Evolutionary conservation across 2,797 vertebrate genomes (phyloP).

Genomic region (Sarcophilus harrisii): DNA sequence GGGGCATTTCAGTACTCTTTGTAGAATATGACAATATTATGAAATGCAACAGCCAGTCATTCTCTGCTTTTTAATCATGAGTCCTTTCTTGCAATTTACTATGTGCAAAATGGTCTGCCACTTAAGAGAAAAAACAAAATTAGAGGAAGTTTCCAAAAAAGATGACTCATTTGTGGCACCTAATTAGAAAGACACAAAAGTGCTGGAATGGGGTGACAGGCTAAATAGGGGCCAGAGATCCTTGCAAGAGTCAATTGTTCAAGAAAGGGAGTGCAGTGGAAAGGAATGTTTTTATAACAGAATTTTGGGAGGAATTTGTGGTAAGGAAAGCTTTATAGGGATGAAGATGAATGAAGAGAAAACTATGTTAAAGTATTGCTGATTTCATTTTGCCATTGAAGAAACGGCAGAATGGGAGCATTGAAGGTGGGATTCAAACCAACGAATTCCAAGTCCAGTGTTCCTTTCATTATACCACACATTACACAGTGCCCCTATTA

Average conservation of each 20-base stretch:
- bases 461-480: not conserved
- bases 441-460: not conserved
- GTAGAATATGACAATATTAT: not conserved
- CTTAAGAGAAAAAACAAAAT: not conserved
- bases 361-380: not conserved
- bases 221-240: not conserved
- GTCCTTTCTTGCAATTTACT: not conserved
- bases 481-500: not conserved
- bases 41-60: not conserved
- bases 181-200: not conserved
- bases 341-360: not conserved
- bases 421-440: not conserved
- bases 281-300: not conserved
- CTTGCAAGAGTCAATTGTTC: not conserved
- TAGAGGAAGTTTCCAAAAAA: not conserved
- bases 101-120: not conserved
- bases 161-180: not conserved
- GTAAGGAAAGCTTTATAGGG: constrained; percentile 13
- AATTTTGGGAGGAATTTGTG: not conserved
- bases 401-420: not conserved
- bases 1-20: not conserved
- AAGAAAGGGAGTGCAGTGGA: not conserved
- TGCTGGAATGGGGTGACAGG: not conserved
- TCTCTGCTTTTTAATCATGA: not conserved
- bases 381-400: not conserved